Evolutionary conservation across 2,113 vertebrate species (phyloP).

Genomic region (Engraulis encrasicolus): DNA sequence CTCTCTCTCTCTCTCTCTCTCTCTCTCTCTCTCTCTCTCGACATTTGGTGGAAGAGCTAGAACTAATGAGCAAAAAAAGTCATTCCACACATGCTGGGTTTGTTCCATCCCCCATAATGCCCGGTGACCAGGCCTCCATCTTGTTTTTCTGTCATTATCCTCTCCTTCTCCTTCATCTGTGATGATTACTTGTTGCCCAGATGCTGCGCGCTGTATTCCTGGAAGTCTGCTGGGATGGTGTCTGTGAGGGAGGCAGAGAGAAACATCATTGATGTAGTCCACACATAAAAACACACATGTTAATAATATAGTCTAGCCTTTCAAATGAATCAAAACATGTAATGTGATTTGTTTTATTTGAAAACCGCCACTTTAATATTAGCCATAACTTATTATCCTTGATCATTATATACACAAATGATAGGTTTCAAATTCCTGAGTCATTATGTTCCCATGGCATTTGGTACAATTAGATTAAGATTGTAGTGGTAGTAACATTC

Average conservation of each 20-base stretch:
- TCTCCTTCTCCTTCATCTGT: conserved; percentile 7
- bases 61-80: background rate
- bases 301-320: background rate
- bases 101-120: background rate
- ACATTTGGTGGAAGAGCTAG: background rate
- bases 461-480: background rate
- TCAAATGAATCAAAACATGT: background rate
- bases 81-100: background rate
- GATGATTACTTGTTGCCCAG: conserved; percentile 47
- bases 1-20: background rate
- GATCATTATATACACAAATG: too few species aligned
- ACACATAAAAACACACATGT: background rate
- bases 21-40: background rate
- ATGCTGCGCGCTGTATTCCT: conserved; percentile 81
- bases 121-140: background rate
- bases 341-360: background rate
- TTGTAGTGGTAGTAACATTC: background rate
- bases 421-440: too few species aligned
- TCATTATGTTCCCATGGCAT: background rate
- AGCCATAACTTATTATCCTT: too few species aligned
- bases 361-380: too few species aligned
- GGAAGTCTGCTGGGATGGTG: conserved; percentile 90
- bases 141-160: background rate
- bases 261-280: background rate
- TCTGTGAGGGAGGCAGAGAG: conserved; percentile 75